phyloP scores from a whole-genome alignment of 2,888 invertebrate species.

The Sisyra terminalis region DNA sequence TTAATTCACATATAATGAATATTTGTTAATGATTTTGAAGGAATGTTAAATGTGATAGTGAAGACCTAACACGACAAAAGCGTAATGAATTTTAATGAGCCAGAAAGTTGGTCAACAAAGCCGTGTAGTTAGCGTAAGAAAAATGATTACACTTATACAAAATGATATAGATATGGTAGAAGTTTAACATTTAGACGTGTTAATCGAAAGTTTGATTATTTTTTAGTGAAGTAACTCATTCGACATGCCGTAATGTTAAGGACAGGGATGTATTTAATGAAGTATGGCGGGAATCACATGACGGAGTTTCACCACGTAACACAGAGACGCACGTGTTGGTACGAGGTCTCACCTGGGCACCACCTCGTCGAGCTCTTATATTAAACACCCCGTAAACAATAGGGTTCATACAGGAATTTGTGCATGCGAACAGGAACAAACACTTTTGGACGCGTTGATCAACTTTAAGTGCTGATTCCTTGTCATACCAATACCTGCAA shows the following conservation, averaged over 20 bases:
- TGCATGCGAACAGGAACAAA: conserved; percentile 86
- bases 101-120: too few species aligned
- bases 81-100: too few species aligned
- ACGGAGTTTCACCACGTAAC: conserved; percentile 9
- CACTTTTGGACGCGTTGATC: conserved; percentile 68
- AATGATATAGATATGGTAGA: too few species aligned
- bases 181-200: too few species aligned
- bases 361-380: conserved; percentile 36
- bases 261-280: conserved; percentile 3
- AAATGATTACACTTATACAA: too few species aligned
- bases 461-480: conserved; percentile 45
- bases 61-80: too few species aligned
- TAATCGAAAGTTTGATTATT: too few species aligned
- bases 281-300: conserved; percentile 8
- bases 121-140: too few species aligned
- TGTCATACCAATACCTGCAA: conserved; percentile 68
- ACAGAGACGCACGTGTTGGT: conserved; percentile 18
- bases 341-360: conserved; percentile 26
- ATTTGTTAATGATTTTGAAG: too few species aligned
- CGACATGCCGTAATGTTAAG: conserved; percentile 3
- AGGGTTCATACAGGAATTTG: conserved; percentile 93
- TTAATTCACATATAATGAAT: too few species aligned
- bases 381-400: conserved; percentile 87
- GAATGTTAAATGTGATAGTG: too few species aligned
- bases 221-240: conserved; percentile 1